Conservation (phyloP, 2,113 vertebrate genomes). For the Notarius quadriscutis region DNA sequence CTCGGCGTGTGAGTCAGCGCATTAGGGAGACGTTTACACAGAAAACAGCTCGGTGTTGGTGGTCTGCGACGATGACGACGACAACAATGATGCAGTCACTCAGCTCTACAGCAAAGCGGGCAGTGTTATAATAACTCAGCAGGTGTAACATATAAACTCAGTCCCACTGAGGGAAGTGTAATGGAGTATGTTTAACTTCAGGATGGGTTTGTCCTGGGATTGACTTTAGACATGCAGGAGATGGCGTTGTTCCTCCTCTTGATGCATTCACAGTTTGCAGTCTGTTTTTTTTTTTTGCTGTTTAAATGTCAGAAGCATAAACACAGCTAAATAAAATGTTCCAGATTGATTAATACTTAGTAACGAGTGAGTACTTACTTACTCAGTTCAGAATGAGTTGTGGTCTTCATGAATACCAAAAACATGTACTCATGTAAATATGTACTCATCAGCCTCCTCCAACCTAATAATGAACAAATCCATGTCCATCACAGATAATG, state of each 20-base stretch:
- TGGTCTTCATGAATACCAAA: background rate
- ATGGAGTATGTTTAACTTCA: background rate
- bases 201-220: background rate
- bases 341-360: background rate
- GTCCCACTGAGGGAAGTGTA: background rate
- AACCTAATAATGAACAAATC: background rate
- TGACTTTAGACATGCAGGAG: background rate
- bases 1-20: background rate
- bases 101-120: background rate
- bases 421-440: background rate
- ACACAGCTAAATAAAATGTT: background rate
- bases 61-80: constrained; percentile 1
- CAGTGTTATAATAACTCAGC: background rate
- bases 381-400: background rate
- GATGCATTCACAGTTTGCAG: no score
- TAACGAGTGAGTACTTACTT: background rate
- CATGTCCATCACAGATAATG: background rate
- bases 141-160: constrained; percentile 7
- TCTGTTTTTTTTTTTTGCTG: no score
- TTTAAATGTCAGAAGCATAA: background rate
- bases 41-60: background rate
- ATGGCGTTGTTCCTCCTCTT: background rate
- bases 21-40: background rate
- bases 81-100: background rate
- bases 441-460: background rate